phyloP scores from a whole-genome alignment of 1,140 invertebrate species.

The Drosophila kohkoa region DNA sequence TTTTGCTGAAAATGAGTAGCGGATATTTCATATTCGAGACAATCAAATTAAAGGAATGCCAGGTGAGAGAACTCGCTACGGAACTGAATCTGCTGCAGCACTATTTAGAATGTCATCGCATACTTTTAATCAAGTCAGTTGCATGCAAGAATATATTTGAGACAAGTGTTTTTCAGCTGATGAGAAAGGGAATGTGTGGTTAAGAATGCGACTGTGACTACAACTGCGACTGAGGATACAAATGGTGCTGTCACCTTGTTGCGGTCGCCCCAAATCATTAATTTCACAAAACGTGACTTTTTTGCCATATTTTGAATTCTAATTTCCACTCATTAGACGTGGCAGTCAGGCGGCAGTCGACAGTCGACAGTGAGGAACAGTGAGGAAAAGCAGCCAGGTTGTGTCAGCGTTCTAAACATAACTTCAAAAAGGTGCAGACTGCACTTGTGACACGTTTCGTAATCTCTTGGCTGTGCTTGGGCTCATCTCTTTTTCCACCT shows the following conservation, averaged over 20 bases:
- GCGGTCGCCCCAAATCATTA: constrained; percentile 78
- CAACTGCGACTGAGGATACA: constrained; percentile 17
- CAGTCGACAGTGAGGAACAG: too few relatives aligned
- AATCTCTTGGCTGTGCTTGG: constrained; percentile 70
- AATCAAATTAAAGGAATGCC: neutral
- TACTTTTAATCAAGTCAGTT: neutral
- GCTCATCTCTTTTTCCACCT: neutral
- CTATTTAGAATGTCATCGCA: neutral
- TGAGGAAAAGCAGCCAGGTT: neutral
- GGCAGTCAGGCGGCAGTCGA: neutral
- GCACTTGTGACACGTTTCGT: constrained; percentile 81
- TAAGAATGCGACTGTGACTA: neutral
- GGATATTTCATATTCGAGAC: too few relatives aligned
- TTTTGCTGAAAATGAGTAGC: too few relatives aligned
- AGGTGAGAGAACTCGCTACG: neutral
- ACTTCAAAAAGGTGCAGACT: constrained; percentile 81
- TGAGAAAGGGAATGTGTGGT: neutral
- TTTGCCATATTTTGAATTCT: constrained; percentile 81
- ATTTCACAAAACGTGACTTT: constrained; percentile 80
- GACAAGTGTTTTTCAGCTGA: constrained; percentile 30
- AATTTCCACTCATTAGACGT: constrained; percentile 76
- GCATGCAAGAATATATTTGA: constrained; percentile 1
- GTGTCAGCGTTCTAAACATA: constrained; percentile 74
- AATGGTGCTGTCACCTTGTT: constrained; percentile 58
- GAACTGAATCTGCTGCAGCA: neutral